Conservation (phyloP, 2,797 vertebrate species). For the Chaunax sp. region DNA sequence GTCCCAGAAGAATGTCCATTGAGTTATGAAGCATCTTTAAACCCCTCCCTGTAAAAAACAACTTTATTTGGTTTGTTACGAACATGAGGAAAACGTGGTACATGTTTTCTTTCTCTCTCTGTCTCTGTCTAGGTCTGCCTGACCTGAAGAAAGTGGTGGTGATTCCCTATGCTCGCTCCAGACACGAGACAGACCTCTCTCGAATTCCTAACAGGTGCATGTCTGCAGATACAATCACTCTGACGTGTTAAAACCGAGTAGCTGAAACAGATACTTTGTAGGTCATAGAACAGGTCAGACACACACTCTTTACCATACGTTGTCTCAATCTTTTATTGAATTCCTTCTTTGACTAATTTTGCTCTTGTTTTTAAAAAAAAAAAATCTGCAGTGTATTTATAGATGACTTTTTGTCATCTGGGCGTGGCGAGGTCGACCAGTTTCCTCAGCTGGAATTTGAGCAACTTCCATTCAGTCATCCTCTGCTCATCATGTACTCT, state of each 20-base stretch:
- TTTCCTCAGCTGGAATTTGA: conserved; percentile 96
- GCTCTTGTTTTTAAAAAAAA: too few species aligned
- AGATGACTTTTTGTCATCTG: conserved; percentile 90
- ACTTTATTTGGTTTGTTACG: neutral
- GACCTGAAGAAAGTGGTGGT: conserved; percentile 93
- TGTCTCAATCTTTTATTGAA: neutral
- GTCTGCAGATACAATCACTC: neutral
- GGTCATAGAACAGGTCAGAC: neutral
- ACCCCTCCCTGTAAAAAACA: neutral
- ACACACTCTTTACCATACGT: too few species aligned
- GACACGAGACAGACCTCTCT: conserved; percentile 89
- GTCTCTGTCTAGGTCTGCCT: conserved; percentile 86
- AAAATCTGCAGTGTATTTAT: conserved; percentile 88
- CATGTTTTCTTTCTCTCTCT: neutral
- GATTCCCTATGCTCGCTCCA: conserved; percentile 89
- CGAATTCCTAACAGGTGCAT: conserved; percentile 95
- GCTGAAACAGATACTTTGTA: neutral
- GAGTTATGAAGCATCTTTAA: conserved; percentile 1
- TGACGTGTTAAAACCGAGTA: conserved; percentile 4
- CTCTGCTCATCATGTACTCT: conserved; percentile 95
- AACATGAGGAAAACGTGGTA: neutral
- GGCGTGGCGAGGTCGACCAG: conserved; percentile 85
- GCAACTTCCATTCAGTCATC: conserved; percentile 94
- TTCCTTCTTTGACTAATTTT: neutral
- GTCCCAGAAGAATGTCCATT: neutral